Conservation (phyloP, 2,888 invertebrate genomes). For the Harpagoxenus sublaevis region DNA sequence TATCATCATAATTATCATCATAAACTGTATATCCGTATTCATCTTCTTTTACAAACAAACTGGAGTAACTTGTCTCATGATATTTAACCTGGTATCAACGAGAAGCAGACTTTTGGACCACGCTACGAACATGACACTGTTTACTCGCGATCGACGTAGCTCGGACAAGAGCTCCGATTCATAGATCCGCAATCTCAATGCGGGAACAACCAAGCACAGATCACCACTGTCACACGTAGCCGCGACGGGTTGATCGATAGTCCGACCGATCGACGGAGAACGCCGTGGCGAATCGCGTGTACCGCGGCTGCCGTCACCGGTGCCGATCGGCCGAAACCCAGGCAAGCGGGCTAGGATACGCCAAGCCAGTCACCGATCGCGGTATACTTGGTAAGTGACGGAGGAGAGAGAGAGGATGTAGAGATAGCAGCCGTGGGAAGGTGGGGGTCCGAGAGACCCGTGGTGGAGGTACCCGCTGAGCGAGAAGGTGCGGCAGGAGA, state of each 20-base stretch:
- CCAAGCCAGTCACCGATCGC: constrained; percentile 64
- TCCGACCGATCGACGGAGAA: constrained; percentile 62
- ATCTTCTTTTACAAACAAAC: background rate
- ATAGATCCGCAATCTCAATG: constrained; percentile 16
- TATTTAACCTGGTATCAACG: background rate
- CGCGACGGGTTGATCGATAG: constrained; percentile 51
- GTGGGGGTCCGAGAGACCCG: constrained; percentile 45
- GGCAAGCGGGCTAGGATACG: constrained; percentile 58
- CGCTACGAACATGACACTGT: constrained; percentile 42
- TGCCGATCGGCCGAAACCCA: constrained; percentile 78
- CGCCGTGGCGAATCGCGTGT: constrained; percentile 62
- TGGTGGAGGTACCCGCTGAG: constrained; percentile 51
- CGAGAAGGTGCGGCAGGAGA: constrained; percentile 56
- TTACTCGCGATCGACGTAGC: background rate
- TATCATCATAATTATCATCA: background rate
- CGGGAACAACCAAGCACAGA: constrained; percentile 36
- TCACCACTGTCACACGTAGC: constrained; percentile 63
- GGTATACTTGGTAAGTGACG: constrained; percentile 68
- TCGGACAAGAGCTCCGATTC: constrained; percentile 1
- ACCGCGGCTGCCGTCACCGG: constrained; percentile 74
- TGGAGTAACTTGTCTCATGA: background rate
- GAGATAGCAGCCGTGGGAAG: constrained; percentile 46
- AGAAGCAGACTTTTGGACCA: background rate
- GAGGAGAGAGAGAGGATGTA: constrained; percentile 60
- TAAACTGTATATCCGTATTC: constrained; percentile 16